These are phyloP conservation scores for Darevskia nairensis DNA, from an alignment of 2,797 vertebrate species.

Conservation along the genomic window DNA sequence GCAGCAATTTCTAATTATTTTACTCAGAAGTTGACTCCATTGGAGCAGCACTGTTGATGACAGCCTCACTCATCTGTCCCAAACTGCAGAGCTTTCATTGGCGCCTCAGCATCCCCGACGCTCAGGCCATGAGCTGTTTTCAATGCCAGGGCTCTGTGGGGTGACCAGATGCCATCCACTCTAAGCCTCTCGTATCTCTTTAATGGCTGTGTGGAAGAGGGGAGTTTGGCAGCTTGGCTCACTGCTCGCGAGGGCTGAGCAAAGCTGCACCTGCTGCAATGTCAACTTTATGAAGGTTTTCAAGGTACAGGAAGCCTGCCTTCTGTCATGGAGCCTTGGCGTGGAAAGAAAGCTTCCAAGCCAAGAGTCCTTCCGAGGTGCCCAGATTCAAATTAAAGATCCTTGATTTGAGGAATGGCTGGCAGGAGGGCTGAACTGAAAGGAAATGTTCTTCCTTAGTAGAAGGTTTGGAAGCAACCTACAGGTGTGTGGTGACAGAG, in stretches of 20 bases:
- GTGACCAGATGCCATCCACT: neutral
- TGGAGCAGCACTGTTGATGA: neutral
- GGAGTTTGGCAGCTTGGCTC: neutral
- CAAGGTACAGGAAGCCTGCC: neutral
- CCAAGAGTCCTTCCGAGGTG: neutral
- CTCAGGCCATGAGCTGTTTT: neutral
- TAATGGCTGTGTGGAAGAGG: neutral
- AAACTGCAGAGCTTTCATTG: neutral
- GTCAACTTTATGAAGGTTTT: neutral
- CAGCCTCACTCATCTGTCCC: neutral
- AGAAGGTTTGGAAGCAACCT: neutral
- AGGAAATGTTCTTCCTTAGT: neutral
- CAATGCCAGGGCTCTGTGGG: constrained; percentile 1
- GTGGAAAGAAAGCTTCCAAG: neutral
- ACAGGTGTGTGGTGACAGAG: neutral
- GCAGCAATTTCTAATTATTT: neutral
- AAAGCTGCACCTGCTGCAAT: constrained; percentile 25
- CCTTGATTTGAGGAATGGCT: neutral
- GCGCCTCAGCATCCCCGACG: neutral
- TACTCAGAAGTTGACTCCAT: neutral
- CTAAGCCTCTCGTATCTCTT: constrained; percentile 6
- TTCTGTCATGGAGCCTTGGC: neutral
- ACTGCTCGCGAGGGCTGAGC: neutral
- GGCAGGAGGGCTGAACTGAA: neutral
- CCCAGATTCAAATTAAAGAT: neutral